Percentiles rank a stretch among this genome's conserved stretches.
phyloP scores from a whole-genome alignment of 1,140 invertebrate species.

The Temnothorax curvispinosus region DNA sequence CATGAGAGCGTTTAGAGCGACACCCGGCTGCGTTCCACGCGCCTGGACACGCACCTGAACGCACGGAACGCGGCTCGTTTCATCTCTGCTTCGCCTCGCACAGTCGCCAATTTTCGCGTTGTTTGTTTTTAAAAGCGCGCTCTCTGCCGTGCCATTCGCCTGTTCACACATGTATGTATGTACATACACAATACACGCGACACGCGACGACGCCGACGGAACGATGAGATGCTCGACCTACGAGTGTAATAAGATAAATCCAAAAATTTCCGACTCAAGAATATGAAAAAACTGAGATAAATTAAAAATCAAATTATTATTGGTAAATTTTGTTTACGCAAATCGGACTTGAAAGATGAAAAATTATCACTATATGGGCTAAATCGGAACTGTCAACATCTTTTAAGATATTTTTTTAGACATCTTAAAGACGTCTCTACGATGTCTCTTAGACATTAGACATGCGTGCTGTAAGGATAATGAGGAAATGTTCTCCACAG shows the following conservation, averaged over 20 bases:
- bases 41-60: not conserved
- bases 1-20: not conserved
- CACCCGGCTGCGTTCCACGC: not conserved
- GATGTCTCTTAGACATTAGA: too few species aligned
- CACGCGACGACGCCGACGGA: not conserved
- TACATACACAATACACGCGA: not conserved
- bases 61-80: not conserved
- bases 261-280: not conserved
- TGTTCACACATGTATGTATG: not conserved
- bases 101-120: not conserved
- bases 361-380: not conserved
- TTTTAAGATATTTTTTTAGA: too few species aligned
- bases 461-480: not conserved
- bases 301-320: not conserved
- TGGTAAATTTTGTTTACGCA: not conserved
- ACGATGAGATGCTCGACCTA: not conserved
- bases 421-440: too few species aligned
- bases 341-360: not conserved
- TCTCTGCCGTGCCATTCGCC: not conserved
- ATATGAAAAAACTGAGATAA: not conserved
- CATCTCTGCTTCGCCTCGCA: not conserved
- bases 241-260: not conserved
- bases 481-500: not conserved
- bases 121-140: slow-evolving; percentile 38
- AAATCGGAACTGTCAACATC: not conserved